phyloP scores from a whole-genome alignment of 2,888 invertebrate genomes.

The Globia sparganii region DNA sequence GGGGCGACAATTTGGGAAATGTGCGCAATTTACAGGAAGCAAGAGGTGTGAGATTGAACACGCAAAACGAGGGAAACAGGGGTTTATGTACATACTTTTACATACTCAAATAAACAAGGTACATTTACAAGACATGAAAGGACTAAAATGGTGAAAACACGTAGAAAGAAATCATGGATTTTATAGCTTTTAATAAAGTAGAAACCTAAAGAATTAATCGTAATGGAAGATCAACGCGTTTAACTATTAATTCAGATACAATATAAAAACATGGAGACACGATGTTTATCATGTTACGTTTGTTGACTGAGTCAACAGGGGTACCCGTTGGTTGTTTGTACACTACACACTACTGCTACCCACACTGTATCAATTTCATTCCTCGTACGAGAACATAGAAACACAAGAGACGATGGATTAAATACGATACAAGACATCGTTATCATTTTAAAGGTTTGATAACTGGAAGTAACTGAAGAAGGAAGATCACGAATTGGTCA shows the following conservation, averaged over 20 bases:
- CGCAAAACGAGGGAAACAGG: conserved; percentile 25
- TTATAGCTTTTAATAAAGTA: neutral
- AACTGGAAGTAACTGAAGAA: neutral
- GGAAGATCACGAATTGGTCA: neutral
- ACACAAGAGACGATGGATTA: conserved; percentile 12
- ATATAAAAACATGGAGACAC: conserved; percentile 10
- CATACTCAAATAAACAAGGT: neutral
- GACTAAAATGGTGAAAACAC: neutral
- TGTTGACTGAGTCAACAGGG: conserved; percentile 51
- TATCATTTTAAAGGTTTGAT: neutral
- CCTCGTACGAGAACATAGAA: conserved; percentile 22
- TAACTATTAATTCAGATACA: conserved; percentile 11
- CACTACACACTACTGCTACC: conserved; percentile 36
- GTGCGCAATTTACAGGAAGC: conserved; percentile 47
- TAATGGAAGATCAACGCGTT: neutral
- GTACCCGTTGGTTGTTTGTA: conserved; percentile 31
- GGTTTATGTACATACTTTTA: conserved; percentile 1
- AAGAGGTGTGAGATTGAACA: conserved; percentile 54
- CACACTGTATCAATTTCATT: conserved; percentile 44
- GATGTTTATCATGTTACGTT: conserved; percentile 46
- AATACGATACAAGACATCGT: conserved; percentile 9
- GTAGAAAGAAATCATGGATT: neutral
- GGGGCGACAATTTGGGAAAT: conserved; percentile 49
- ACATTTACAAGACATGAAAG: neutral
- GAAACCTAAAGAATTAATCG: neutral